phyloP scores from a whole-genome alignment of 1,140 invertebrate species.

The Heterodera carotae region DNA sequence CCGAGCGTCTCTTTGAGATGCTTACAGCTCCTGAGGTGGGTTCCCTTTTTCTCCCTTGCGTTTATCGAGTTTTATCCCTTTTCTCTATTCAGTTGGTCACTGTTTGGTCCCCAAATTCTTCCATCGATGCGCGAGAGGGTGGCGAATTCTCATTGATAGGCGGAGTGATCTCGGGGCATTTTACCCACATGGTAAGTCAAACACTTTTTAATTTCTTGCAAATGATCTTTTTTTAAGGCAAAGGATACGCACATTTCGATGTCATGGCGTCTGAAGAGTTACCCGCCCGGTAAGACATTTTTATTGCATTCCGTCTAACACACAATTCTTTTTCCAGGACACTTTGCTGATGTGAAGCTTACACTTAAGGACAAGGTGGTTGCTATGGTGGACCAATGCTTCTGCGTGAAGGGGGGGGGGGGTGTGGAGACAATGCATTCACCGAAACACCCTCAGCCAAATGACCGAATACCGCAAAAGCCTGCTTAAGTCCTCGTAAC shows the following conservation, averaged over 20 bases:
- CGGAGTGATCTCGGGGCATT: conserved; percentile 35
- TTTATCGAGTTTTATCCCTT: not conserved
- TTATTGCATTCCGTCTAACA: not conserved
- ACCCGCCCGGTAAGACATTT: conserved; percentile 72
- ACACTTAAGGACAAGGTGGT: conserved; percentile 53
- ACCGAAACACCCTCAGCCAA: too few relatives aligned
- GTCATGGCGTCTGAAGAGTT: conserved; percentile 90
- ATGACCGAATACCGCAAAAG: too few relatives aligned
- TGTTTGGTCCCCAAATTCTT: conserved; percentile 71
- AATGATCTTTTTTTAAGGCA: conserved; percentile 68
- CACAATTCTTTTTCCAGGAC: conserved; percentile 68
- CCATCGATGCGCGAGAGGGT: conserved; percentile 76
- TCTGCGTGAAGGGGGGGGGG: not conserved
- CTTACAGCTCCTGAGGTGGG: conserved; percentile 49
- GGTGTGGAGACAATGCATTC: too few relatives aligned
- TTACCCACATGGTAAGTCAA: conserved; percentile 22
- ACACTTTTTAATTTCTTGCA: too few relatives aligned
- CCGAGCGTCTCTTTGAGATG: conserved; percentile 55
- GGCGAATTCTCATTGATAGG: conserved; percentile 75
- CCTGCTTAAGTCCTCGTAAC: not conserved
- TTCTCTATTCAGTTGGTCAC: conserved; percentile 77
- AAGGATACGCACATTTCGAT: conserved; percentile 86
- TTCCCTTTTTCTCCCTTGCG: too few relatives aligned
- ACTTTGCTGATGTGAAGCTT: conserved; percentile 80
- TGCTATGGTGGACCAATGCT: too few relatives aligned